phyloP scores from a whole-genome alignment of 1,140 invertebrate species.

The Brachionus plicatilis region DNA sequence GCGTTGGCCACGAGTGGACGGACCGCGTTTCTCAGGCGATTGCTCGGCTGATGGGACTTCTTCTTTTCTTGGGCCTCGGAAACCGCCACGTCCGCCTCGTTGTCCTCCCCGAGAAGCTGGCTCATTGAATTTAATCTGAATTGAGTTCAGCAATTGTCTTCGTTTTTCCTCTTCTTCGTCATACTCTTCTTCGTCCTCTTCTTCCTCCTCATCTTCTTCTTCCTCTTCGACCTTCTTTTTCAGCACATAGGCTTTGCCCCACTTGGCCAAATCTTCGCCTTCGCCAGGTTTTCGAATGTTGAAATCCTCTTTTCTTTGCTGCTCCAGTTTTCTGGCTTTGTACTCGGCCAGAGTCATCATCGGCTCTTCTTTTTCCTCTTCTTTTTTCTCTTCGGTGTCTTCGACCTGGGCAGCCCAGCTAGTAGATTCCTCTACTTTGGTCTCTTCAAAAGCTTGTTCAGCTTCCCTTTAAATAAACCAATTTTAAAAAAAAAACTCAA shows the following conservation, averaged over 20 bases:
- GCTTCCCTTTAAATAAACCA: neutral
- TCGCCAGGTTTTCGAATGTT: slow-evolving; percentile 37
- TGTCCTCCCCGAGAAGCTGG: neutral
- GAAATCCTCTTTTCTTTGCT: neutral
- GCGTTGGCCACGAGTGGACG: neutral
- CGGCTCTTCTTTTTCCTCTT: slow-evolving; percentile 23
- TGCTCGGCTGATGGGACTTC: neutral
- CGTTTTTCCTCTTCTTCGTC: slow-evolving; percentile 20
- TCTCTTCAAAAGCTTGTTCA: slow-evolving; percentile 29
- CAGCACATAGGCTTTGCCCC: slow-evolving; percentile 18
- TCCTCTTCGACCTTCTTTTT: slow-evolving; percentile 32
- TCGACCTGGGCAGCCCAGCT: slow-evolving; percentile 35
- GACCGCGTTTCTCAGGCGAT: slow-evolving; percentile 22
- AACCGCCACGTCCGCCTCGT: slow-evolving; percentile 8
- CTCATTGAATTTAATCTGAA: slow-evolving; percentile 37
- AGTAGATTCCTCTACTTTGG: neutral
- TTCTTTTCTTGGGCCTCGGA: neutral
- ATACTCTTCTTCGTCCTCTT: slow-evolving; percentile 16
- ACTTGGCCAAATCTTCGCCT: slow-evolving; percentile 20
- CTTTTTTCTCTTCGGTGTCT: slow-evolving; percentile 4
- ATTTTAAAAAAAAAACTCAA: neutral
- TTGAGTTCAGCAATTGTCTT: slow-evolving; percentile 10
- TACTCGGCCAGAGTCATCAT: slow-evolving; percentile 15
- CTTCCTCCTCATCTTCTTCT: slow-evolving; percentile 23
- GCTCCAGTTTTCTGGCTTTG: slow-evolving; percentile 2